phyloP scores from a whole-genome alignment of 2,888 invertebrate genomes.

The Scrobipalpa costella region DNA sequence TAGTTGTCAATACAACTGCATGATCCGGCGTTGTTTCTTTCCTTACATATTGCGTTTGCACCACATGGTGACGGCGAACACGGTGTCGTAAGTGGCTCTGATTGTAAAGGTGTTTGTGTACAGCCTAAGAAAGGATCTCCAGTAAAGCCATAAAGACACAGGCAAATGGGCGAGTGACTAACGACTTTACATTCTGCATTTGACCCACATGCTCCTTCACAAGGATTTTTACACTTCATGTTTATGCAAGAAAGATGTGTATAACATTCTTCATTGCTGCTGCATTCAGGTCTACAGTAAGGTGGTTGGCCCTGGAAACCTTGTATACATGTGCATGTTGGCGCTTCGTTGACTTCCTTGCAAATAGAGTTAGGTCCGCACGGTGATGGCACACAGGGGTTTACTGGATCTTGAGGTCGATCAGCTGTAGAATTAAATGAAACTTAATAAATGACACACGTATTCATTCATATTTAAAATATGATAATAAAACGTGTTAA shows the following conservation, averaged over 20 bases:
- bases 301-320: constrained; percentile 87
- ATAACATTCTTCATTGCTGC: constrained; percentile 87
- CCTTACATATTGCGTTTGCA: constrained; percentile 83
- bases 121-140: constrained; percentile 90
- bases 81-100: constrained; percentile 71
- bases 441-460: constrained; percentile 21
- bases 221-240: constrained; percentile 89
- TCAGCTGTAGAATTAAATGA: constrained; percentile 65
- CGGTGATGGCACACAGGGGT: constrained; percentile 88
- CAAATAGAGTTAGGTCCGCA: constrained; percentile 90
- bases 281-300: constrained; percentile 89
- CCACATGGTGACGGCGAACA: constrained; percentile 84
- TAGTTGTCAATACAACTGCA: constrained; percentile 87
- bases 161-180: constrained; percentile 88
- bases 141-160: constrained; percentile 84
- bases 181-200: constrained; percentile 89
- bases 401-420: constrained; percentile 70
- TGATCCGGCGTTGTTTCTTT: constrained; percentile 82
- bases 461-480: constrained; percentile 1
- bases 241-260: constrained; percentile 86
- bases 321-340: constrained; percentile 88
- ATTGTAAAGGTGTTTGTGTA: constrained; percentile 55
- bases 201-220: constrained; percentile 85
- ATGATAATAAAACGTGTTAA: constrained; percentile 25
- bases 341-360: constrained; percentile 84